These are phyloP conservation scores for Tyria jacobaeae DNA, from an alignment of 2,888 invertebrate species.

Conservation along the genomic window DNA sequence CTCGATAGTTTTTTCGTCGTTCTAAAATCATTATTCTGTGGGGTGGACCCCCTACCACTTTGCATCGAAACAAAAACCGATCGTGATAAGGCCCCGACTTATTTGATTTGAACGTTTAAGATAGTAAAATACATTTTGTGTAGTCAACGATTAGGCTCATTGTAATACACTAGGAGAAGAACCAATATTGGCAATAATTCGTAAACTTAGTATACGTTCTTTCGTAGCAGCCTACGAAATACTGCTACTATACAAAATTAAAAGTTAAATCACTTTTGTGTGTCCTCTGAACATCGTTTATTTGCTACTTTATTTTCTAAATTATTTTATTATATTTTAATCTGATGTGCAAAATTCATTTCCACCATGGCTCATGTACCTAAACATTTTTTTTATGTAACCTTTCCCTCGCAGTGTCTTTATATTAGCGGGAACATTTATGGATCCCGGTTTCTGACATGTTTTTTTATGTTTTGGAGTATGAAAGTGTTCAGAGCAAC, in stretches of 20 bases:
- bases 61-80: constrained; percentile 22
- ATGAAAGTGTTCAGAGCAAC: constrained; percentile 46
- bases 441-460: constrained; percentile 22
- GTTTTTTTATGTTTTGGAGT: constrained; percentile 43
- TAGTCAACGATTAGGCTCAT: neutral
- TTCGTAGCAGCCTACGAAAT: constrained; percentile 34
- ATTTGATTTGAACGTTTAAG: constrained; percentile 11
- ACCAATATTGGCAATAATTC: constrained; percentile 15
- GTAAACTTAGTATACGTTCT: constrained; percentile 23
- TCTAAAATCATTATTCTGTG: constrained; percentile 15
- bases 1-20: constrained; percentile 7
- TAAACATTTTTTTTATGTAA: neutral
- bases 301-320: neutral
- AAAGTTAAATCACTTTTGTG: constrained; percentile 1
- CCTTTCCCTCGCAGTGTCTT: neutral
- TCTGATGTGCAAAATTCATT: neutral
- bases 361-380: neutral
- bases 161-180: constrained; percentile 6
- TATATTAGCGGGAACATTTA: constrained; percentile 4
- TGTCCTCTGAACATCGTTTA: neutral
- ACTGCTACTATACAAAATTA: constrained; percentile 12
- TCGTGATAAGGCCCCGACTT: constrained; percentile 13
- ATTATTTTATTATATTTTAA: neutral
- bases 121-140: constrained; percentile 10
- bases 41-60: too few species aligned